Conservation (phyloP, 2,888 invertebrate species). For the Tortricodes alternella region DNA sequence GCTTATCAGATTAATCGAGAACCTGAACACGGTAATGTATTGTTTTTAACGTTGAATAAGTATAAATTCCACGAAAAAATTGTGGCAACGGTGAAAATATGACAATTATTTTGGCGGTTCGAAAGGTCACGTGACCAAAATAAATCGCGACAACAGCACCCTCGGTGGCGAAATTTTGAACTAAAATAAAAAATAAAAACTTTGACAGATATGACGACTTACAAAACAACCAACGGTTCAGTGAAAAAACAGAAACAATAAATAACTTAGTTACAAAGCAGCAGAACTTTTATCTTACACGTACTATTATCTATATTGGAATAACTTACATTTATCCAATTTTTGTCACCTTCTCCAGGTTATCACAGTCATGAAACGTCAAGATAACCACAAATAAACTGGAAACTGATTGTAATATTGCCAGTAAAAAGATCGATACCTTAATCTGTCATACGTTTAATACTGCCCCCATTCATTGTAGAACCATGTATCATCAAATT, state of each 20-base stretch:
- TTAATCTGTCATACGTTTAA: too few relatives aligned
- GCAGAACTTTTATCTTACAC: neutral
- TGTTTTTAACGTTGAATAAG: conserved; percentile 10
- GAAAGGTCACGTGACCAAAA: conserved; percentile 75
- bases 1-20: neutral
- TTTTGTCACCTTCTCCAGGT: neutral
- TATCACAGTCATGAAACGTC: conserved; percentile 17
- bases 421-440: too few relatives aligned
- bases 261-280: neutral
- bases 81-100: conserved; percentile 53
- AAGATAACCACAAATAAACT: conserved; percentile 18
- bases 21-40: neutral
- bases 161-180: conserved; percentile 37
- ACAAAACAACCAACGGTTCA: conserved; percentile 23
- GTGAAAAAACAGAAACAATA: conserved; percentile 10
- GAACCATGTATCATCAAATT: too few relatives aligned
- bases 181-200: conserved; percentile 47
- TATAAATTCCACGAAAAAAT: conserved; percentile 41
- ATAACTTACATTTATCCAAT: conserved; percentile 13
- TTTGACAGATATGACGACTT: conserved; percentile 49
- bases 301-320: neutral
- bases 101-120: conserved; percentile 80
- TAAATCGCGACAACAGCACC: conserved; percentile 53
- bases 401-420: conserved; percentile 14
- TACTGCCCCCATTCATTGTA: too few relatives aligned